Percentiles rank a stretch among this genome's conserved stretches.
Evolutionary conservation across 1,140 invertebrate genomes (phyloP).

Genomic region (Calephelis nemesis): DNA sequence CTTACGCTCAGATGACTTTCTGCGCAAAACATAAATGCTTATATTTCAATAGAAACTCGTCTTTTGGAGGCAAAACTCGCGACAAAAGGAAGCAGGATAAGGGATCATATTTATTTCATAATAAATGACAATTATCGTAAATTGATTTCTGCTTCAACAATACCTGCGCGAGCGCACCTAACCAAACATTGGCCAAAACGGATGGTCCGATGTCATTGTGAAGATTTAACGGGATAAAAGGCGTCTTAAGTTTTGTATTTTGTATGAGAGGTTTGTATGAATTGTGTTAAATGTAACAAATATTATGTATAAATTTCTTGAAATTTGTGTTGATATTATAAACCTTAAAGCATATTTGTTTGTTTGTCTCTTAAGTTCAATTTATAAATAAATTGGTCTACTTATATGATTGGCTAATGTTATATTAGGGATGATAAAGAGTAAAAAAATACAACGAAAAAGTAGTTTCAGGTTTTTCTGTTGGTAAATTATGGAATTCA

Average conservation of each 20-base stretch:
- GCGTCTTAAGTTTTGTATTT: constrained; percentile 34
- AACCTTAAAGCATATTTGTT: too few species aligned
- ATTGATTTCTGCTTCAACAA: constrained; percentile 68
- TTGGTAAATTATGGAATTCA: too few species aligned
- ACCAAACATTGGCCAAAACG: constrained; percentile 76
- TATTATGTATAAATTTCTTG: constrained; percentile 2
- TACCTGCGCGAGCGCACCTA: constrained; percentile 64
- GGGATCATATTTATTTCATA: constrained; percentile 78
- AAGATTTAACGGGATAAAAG: constrained; percentile 34
- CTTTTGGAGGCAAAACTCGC: constrained; percentile 47
- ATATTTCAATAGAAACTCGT: constrained; percentile 47
- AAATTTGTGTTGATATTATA: too few species aligned
- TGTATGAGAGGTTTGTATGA: constrained; percentile 45
- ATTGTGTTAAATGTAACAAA: constrained; percentile 21
- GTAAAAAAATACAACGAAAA: too few species aligned
- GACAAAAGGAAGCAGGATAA: constrained; percentile 58
- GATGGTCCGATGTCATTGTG: constrained; percentile 55
- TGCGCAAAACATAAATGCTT: constrained; percentile 58
- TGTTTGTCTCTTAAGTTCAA: too few species aligned
- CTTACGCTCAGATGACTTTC: constrained; percentile 55
- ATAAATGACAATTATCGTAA: constrained; percentile 79
- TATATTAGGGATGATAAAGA: too few species aligned
- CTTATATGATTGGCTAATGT: too few species aligned
- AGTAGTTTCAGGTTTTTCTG: too few species aligned
- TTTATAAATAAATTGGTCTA: too few species aligned